A percentile compares a stretch with the other conserved stretches of the same genome.
Evolutionary conservation across 2,888 invertebrate genomes (phyloP).

Genomic region (Campopleginae sp.): DNA sequence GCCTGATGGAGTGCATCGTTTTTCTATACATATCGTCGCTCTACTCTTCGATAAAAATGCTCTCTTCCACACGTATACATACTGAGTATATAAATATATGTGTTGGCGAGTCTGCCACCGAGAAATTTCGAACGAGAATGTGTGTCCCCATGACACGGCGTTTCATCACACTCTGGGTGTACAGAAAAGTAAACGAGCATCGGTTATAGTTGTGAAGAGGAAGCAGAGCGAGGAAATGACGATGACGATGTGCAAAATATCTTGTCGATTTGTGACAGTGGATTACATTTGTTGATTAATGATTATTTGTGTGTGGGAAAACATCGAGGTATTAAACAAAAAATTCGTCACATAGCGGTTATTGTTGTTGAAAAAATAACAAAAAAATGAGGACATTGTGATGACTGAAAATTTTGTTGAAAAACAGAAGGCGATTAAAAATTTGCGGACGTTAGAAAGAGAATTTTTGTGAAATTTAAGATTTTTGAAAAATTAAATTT

Average conservation of each 20-base stretch:
- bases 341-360: neutral
- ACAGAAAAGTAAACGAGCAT: conserved; percentile 6
- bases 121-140: conserved; percentile 29
- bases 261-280: neutral
- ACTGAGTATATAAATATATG: neutral
- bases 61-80: neutral
- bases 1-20: conserved; percentile 32
- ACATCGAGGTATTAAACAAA: neutral
- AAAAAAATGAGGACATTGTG: neutral
- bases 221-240: conserved; percentile 13
- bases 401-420: no score
- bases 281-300: neutral
- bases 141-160: conserved; percentile 32
- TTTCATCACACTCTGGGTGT: neutral
- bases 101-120: neutral
- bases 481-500: neutral
- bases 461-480: neutral
- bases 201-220: neutral
- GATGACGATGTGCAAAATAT: conserved; percentile 8
- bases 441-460: neutral
- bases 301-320: neutral
- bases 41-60: conserved; percentile 4
- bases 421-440: neutral
- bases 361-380: neutral
- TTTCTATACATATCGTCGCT: conserved; percentile 18